These are phyloP conservation scores for Ectropis crepuscularia DNA, from an alignment of 2,888 invertebrate genomes.

Conservation along the genomic window DNA sequence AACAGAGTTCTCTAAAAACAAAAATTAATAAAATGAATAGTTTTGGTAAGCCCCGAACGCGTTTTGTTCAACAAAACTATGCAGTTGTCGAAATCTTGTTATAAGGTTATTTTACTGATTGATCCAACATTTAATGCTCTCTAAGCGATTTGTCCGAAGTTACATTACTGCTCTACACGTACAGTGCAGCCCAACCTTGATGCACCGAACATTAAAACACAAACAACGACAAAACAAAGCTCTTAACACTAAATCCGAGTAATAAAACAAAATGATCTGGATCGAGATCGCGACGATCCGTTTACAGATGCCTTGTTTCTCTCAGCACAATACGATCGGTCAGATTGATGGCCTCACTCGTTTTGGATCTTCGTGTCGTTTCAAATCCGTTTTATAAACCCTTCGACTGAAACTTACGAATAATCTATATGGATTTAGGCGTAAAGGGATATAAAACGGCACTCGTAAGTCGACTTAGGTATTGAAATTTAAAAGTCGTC, in stretches of 20 bases:
- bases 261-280: constrained; percentile 39
- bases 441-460: too few species aligned
- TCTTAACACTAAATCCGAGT: constrained; percentile 37
- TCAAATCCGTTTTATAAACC: neutral
- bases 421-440: too few species aligned
- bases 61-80: too few species aligned
- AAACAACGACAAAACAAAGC: constrained; percentile 32
- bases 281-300: constrained; percentile 26
- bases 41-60: too few species aligned
- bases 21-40: too few species aligned
- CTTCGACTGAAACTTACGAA: too few species aligned
- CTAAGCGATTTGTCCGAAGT: neutral
- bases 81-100: too few species aligned
- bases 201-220: constrained; percentile 21
- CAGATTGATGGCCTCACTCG: constrained; percentile 19
- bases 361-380: neutral
- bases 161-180: constrained; percentile 7
- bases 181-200: constrained; percentile 5
- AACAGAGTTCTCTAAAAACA: too few species aligned
- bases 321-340: constrained; percentile 18
- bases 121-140: too few species aligned
- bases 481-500: too few species aligned
- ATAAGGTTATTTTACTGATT: too few species aligned
- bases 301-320: constrained; percentile 29
- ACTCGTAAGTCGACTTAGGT: too few species aligned